phyloP scores from a whole-genome alignment of 2,888 invertebrate species.

The Heliconius ismenius region DNA sequence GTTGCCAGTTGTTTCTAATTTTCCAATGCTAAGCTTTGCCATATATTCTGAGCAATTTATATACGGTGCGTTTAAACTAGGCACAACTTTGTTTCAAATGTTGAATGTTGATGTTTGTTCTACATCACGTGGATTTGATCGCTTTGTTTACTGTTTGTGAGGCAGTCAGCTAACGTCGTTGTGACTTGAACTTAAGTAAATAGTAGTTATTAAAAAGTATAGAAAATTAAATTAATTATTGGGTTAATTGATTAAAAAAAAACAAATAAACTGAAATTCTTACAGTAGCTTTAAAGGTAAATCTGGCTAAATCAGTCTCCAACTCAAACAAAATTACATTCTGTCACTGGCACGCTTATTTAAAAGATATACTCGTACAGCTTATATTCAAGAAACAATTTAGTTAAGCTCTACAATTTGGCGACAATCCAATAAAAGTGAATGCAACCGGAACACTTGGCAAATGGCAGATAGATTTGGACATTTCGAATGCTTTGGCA shows the following conservation, averaged over 20 bases:
- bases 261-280: no score
- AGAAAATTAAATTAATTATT: background rate
- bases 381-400: slow-evolving; percentile 31
- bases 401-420: slow-evolving; percentile 44
- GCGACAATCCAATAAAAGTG: slow-evolving; percentile 47
- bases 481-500: slow-evolving; percentile 39
- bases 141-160: background rate
- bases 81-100: background rate
- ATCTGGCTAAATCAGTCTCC: background rate
- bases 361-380: slow-evolving; percentile 15
- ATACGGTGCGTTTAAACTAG: slow-evolving; percentile 23
- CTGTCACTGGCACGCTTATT: slow-evolving; percentile 27
- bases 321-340: background rate
- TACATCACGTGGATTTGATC: background rate
- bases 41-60: slow-evolving; percentile 44
- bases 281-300: background rate
- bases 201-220: background rate
- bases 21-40: slow-evolving; percentile 36
- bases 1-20: slow-evolving; percentile 37
- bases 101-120: background rate
- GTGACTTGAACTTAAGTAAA: background rate
- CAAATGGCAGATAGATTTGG: slow-evolving; percentile 48
- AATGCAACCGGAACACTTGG: slow-evolving; percentile 57
- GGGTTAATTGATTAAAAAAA: background rate
- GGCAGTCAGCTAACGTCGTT: background rate